Conservation (phyloP, 1,140 invertebrate species). For the Sycophaga agraensis region DNA sequence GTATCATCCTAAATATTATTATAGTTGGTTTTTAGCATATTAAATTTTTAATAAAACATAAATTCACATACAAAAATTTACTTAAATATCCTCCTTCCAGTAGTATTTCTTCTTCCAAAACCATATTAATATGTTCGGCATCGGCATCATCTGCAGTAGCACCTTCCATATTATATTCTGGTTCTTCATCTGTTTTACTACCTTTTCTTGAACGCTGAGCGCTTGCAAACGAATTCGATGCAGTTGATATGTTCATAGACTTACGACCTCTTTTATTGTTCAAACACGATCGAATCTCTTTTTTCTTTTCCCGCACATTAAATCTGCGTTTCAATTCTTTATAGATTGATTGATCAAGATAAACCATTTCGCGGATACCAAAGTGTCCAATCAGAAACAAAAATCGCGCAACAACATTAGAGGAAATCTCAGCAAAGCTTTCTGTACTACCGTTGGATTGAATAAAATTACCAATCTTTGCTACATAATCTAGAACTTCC, state of each 20-base stretch:
- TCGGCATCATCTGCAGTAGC: slow-evolving; percentile 85
- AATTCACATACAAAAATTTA: slow-evolving; percentile 51
- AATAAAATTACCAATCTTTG: slow-evolving; percentile 28
- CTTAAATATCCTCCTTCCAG: slow-evolving; percentile 62
- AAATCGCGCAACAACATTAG: slow-evolving; percentile 63
- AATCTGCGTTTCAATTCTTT: slow-evolving; percentile 69
- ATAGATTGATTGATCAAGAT: slow-evolving; percentile 76
- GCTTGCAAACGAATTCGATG: background rate
- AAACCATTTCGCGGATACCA: slow-evolving; percentile 73
- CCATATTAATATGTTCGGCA: slow-evolving; percentile 75
- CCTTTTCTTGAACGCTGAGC: slow-evolving; percentile 16
- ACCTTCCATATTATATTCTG: slow-evolving; percentile 73
- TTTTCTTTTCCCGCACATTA: slow-evolving; percentile 50
- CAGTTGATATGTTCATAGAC: background rate
- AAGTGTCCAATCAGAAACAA: slow-evolving; percentile 72
- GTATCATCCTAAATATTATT: too few relatives aligned
- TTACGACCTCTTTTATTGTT: slow-evolving; percentile 1
- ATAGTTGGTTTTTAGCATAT: too few relatives aligned
- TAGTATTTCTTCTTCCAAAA: slow-evolving; percentile 78
- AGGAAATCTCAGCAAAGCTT: slow-evolving; percentile 18
- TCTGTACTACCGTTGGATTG: slow-evolving; percentile 5
- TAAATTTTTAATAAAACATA: too few relatives aligned
- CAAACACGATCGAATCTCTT: slow-evolving; percentile 35
- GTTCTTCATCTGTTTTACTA: slow-evolving; percentile 40
- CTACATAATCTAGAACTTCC: slow-evolving; percentile 37